Conservation (phyloP, 1,140 invertebrate genomes). For the Nylanderia fulva region DNA sequence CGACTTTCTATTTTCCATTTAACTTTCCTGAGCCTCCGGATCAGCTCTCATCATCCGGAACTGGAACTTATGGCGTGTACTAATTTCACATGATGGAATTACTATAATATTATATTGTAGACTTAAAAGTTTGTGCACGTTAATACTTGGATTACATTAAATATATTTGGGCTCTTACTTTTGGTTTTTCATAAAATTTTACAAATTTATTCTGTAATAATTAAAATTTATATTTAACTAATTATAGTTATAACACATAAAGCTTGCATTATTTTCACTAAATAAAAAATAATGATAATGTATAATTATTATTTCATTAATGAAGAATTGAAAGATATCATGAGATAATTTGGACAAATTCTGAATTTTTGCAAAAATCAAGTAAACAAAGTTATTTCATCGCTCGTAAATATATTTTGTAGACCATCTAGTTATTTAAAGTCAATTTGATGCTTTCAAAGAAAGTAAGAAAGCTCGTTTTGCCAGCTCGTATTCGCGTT, state of each 20-base stretch:
- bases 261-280: neutral
- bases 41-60: conserved; percentile 29
- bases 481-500: conserved; percentile 35
- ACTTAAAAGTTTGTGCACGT: neutral
- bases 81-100: conserved; percentile 26
- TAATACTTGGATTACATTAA: conserved; percentile 7
- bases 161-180: neutral
- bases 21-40: conserved; percentile 46
- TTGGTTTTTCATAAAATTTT: too few relatives aligned
- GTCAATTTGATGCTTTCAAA: conserved; percentile 35
- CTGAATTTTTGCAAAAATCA: neutral
- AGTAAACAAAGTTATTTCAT: neutral
- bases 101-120: neutral
- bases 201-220: too few relatives aligned
- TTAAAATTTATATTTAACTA: neutral
- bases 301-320: neutral
- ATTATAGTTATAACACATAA: neutral
- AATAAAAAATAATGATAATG: neutral
- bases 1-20: conserved; percentile 59
- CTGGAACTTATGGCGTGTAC: conserved; percentile 29
- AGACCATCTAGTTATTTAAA: conserved; percentile 20
- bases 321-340: conserved; percentile 5
- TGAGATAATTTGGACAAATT: neutral
- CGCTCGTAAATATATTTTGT: conserved; percentile 61
- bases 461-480: conserved; percentile 24